A percentile compares a stretch with the other conserved stretches of the same genome.
Evolutionary conservation across 2,113 vertebrate genomes (phyloP).

Genomic region (Phalacrocorax brasilianus): DNA sequence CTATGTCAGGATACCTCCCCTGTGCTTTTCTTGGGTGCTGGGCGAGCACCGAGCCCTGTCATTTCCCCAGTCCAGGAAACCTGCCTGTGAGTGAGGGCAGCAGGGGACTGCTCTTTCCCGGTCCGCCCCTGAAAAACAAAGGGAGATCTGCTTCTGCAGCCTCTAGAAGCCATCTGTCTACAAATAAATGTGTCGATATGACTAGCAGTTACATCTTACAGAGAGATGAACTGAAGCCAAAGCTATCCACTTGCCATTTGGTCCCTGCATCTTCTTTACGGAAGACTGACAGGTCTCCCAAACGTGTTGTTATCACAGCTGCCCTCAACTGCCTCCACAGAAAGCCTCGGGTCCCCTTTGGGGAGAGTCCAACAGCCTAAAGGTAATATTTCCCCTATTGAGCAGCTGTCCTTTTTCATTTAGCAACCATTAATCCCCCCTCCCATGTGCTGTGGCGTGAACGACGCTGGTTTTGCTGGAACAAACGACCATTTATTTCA

Average conservation of each 20-base stretch:
- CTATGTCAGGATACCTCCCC: neutral
- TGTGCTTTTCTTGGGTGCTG: neutral
- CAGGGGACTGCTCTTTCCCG: neutral
- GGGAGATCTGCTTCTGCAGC: neutral
- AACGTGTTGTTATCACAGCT: neutral
- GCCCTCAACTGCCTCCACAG: fast-evolving
- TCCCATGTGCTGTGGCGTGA: fast-evolving
- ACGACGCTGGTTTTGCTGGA: neutral
- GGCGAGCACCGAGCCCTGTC: fast-evolving
- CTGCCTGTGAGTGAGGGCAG: fast-evolving
- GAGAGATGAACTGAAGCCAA: neutral
- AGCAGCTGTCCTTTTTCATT: neutral
- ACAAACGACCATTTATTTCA: fast-evolving
- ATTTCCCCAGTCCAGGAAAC: neutral
- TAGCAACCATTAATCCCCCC: neutral
- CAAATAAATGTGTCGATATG: neutral
- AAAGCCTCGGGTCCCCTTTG: neutral
- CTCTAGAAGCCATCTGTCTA: neutral
- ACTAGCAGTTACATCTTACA: too few relatives aligned
- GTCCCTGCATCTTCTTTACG: neutral
- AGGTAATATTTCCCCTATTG: neutral
- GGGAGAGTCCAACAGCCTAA: neutral
- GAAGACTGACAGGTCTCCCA: neutral
- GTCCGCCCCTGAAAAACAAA: too few relatives aligned
- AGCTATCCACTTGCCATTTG: neutral